Base-by-base conservation (phyloP, 2,797 vertebrate species). In the Lepidocolaptes lacrymiger region DNA sequence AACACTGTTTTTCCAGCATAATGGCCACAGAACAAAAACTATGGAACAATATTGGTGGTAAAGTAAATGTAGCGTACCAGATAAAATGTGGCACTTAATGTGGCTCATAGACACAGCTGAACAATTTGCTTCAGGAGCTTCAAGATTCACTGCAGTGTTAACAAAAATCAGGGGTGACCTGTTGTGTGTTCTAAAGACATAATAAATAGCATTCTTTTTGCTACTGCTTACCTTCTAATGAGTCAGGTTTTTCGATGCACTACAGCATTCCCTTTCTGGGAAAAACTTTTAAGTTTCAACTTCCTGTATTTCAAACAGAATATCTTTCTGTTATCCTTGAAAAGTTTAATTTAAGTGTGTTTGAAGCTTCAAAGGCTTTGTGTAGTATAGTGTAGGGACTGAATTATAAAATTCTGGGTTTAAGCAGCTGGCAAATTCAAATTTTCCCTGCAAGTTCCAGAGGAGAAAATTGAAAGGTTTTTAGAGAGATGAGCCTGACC, bases 91-190 rank as follows among this genome's bases (percentile, higher is more conserved):
- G 36, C 11, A 4, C 56, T 82, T 90, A 80, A 93, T 80, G 44
- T 88, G 88, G 37, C 48, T 93, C 97, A 94, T 95, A 96, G 92
- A 97, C 88, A 94, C 96, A 98, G 96, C 97, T 98, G 97, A 98
- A 97, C 83, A 97, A 98, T 97, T 97, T 96, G 76, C 75, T 96
- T n/a, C 72, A 66, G 51, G 62, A 92, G 73, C 72, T 88, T 96
- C 84, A 97, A 94, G 95, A 95, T 94, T 97, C 97, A 95, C 68
- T 39, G 32, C 88, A 96, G 48, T 93, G 86, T 96, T 97, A 97
- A 98, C 88, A 97, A 92, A 97, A 96, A 93, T 76, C 84, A 96
- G 80, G 55, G 48, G 37, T 32, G 61, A 97, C 91, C 86, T 93
- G 63, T 88, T 73, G 66, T 96, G 71, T 93, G 56, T 15, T 96